Evolutionary conservation across 35 echinoderm and acorn worm genomes (phyloP).

Genomic region (Nesometra sesokonis): DNA sequence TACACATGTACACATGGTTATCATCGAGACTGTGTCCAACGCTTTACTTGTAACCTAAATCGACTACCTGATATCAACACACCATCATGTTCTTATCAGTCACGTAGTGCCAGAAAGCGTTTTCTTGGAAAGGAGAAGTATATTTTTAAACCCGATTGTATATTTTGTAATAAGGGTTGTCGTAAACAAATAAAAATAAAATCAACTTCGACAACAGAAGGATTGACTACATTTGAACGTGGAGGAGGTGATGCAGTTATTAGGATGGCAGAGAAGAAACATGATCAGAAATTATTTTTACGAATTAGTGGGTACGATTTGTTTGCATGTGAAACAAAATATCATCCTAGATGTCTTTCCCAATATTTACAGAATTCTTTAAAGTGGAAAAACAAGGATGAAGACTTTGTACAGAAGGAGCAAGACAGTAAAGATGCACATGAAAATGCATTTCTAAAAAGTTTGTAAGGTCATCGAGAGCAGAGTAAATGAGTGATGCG

Average conservation of each 20-base stretch:
- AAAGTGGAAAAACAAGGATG: neutral
- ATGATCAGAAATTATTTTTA: neutral
- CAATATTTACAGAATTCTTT: neutral
- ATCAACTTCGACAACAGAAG: slow-evolving; percentile 9
- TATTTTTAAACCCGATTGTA: slow-evolving; percentile 24
- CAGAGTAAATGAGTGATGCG: neutral
- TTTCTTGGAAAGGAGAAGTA: neutral
- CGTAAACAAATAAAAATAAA: slow-evolving; percentile 12
- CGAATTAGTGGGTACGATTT: slow-evolving; percentile 16
- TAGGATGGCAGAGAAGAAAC: neutral
- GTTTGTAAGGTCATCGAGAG: slow-evolving; percentile 11
- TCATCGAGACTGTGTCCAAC: slow-evolving; percentile 1
- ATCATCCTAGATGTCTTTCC: neutral
- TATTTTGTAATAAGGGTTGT: slow-evolving; percentile 16
- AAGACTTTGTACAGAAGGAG: neutral
- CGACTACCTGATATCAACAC: neutral
- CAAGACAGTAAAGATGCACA: neutral
- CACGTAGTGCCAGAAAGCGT: neutral
- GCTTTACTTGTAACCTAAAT: slow-evolving; percentile 1
- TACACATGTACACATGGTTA: neutral
- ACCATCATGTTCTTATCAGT: neutral
- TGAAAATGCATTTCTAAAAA: neutral
- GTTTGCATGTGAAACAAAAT: slow-evolving; percentile 8
- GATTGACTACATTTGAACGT: neutral
- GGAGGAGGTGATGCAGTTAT: neutral